Evolutionary conservation across 2,888 invertebrate genomes (phyloP).

Genomic region (Calliphora vomitoria): DNA sequence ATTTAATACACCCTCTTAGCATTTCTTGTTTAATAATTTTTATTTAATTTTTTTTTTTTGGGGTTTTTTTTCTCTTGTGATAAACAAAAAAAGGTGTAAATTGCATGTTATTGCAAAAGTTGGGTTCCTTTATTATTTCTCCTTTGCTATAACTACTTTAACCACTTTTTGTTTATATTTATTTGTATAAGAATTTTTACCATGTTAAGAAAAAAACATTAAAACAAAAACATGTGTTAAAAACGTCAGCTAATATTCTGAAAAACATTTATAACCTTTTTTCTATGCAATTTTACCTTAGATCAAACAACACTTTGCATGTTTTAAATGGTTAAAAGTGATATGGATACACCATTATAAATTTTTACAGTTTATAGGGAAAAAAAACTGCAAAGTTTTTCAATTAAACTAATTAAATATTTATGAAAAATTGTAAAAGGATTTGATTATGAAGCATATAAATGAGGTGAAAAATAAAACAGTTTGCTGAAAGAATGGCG

Average conservation of each 20-base stretch:
- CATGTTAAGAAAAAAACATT: slow-evolving; percentile 8
- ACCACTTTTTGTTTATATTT: slow-evolving; percentile 27
- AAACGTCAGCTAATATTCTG: slow-evolving; percentile 61
- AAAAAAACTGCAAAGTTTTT: slow-evolving; percentile 59
- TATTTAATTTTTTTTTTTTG: slow-evolving; percentile 31
- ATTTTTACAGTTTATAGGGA: neutral
- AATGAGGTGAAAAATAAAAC: slow-evolving; percentile 8
- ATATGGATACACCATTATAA: slow-evolving; percentile 13
- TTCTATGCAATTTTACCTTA: slow-evolving; percentile 9
- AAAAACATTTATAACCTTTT: slow-evolving; percentile 66
- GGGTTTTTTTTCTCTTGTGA: neutral
- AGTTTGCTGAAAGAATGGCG: neutral
- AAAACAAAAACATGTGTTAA: slow-evolving; percentile 49
- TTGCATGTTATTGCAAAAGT: slow-evolving; percentile 72
- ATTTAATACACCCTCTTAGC: slow-evolving; percentile 60
- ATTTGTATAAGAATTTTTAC: neutral
- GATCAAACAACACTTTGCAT: slow-evolving; percentile 64
- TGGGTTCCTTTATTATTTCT: slow-evolving; percentile 39
- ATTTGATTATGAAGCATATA: slow-evolving; percentile 31
- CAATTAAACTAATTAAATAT: slow-evolving; percentile 70
- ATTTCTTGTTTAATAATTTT: slow-evolving; percentile 57
- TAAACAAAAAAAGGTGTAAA: slow-evolving; percentile 62
- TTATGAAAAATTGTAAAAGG: slow-evolving; percentile 51
- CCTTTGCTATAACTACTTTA: slow-evolving; percentile 26
- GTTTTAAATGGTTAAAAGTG: slow-evolving; percentile 46